Evolutionary conservation across 1,140 invertebrate species (phyloP).

Genomic region (Thaumatotibia leucotreta): DNA sequence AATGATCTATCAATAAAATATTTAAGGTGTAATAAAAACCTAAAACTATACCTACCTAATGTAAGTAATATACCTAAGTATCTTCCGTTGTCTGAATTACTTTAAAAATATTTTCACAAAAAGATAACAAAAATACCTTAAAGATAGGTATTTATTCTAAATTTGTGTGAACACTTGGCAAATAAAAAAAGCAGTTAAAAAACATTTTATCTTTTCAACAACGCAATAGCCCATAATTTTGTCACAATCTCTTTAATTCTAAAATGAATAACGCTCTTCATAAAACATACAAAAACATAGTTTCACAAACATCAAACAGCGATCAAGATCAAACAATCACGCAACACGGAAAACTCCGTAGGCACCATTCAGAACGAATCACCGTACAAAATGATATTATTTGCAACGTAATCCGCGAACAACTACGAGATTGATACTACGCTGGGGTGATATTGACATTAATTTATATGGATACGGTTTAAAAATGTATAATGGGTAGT

Average conservation of each 20-base stretch:
- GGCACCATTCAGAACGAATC: conserved; percentile 73
- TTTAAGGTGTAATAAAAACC: no score
- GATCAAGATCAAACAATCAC: conserved; percentile 29
- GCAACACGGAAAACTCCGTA: conserved; percentile 24
- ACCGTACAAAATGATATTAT: conserved; percentile 75
- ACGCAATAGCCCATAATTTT: background rate
- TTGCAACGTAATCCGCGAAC: conserved; percentile 75
- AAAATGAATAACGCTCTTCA: background rate
- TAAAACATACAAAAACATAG: background rate
- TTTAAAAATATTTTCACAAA: no score
- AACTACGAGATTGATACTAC: conserved; percentile 72
- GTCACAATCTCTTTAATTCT: background rate
- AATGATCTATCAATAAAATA: no score
- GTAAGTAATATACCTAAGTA: no score
- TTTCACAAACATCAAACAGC: conserved; percentile 4
- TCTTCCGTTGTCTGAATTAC: no score
- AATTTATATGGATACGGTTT: conserved; percentile 75
- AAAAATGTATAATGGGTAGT: conserved; percentile 72
- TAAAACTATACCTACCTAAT: no score
- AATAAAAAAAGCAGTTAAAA: background rate
- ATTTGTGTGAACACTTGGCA: background rate
- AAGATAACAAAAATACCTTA: background rate
- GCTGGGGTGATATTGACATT: conserved; percentile 69
- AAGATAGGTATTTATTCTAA: background rate
- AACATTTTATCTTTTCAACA: background rate